phyloP scores from a whole-genome alignment of 2,113 vertebrate genomes.

The Gnathonemus echidnorhynchus region DNA sequence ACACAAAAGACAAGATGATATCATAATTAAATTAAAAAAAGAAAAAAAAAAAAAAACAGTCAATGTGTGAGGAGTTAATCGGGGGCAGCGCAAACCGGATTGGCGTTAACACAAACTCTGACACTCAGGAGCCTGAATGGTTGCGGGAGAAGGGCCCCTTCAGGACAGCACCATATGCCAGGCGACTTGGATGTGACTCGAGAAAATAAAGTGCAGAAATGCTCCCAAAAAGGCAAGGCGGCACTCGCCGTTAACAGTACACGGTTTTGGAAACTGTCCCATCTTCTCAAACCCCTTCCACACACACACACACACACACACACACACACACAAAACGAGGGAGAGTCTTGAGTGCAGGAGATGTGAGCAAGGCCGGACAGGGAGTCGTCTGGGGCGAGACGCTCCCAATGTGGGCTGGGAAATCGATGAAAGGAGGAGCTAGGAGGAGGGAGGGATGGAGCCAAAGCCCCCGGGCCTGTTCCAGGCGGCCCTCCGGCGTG shows the following conservation, averaged over 20 bases:
- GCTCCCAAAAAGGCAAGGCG: neutral
- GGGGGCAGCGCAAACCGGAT: neutral
- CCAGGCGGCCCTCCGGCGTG: neutral
- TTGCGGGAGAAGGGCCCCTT: neutral
- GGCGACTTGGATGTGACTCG: neutral
- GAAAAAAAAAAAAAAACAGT: neutral
- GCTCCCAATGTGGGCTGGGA: neutral
- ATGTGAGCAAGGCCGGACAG: neutral
- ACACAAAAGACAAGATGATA: neutral
- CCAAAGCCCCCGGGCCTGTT: neutral
- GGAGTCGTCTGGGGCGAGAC: neutral
- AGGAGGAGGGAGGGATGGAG: neutral
- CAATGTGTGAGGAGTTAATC: neutral
- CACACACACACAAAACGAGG: neutral
- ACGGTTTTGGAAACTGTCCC: neutral
- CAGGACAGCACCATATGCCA: neutral
- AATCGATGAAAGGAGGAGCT: conserved; percentile 1
- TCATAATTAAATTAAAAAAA: neutral
- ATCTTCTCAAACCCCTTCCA: neutral
- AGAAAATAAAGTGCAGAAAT: neutral
- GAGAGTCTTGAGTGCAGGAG: neutral
- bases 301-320: neutral
- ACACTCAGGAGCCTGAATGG: neutral
- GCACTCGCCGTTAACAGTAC: neutral
- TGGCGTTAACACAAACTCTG: neutral